Percentiles rank a stretch among this genome's conserved stretches.
Conservation (phyloP, 2,797 vertebrate genomes). For the Bufotes viridis region DNA sequence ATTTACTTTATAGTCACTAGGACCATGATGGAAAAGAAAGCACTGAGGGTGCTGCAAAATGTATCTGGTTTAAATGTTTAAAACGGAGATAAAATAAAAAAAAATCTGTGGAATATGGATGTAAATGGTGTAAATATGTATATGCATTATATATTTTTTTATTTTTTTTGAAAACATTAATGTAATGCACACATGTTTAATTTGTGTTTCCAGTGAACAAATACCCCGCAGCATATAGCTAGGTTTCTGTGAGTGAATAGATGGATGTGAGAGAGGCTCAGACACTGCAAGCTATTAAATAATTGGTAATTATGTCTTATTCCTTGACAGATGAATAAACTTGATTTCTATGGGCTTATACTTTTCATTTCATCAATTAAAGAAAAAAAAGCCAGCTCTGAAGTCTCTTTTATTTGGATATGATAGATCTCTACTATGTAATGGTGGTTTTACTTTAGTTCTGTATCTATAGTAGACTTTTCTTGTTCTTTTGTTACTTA, state of each 20-base stretch:
- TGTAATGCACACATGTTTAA: constrained; percentile 4
- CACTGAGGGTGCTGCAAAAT: constrained; percentile 16
- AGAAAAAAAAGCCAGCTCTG: not conserved
- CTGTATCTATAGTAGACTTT: too few relatives aligned
- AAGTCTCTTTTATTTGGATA: not conserved
- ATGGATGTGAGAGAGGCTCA: not conserved
- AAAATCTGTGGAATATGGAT: constrained; percentile 13
- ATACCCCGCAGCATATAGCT: constrained; percentile 24
- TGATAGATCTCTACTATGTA: not conserved
- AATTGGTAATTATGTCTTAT: constrained; percentile 18
- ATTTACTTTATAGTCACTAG: not conserved
- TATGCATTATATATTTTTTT: constrained; percentile 22
- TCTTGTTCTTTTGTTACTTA: too few relatives aligned
- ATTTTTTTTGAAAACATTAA: not conserved
- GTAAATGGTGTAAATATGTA: constrained; percentile 47
- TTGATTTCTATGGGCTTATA: constrained; percentile 20
- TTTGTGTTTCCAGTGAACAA: constrained; percentile 38
- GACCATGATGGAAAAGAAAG: constrained; percentile 6
- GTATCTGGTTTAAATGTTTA: not conserved
- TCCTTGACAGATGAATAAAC: constrained; percentile 5
- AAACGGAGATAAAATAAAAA: not conserved
- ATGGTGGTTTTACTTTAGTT: too few relatives aligned
- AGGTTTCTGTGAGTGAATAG: not conserved
- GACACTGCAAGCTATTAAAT: constrained; percentile 10
- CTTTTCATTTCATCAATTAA: not conserved